Evolutionary conservation across 2,888 invertebrate species (phyloP).

Genomic region (Dioctria linearis): DNA sequence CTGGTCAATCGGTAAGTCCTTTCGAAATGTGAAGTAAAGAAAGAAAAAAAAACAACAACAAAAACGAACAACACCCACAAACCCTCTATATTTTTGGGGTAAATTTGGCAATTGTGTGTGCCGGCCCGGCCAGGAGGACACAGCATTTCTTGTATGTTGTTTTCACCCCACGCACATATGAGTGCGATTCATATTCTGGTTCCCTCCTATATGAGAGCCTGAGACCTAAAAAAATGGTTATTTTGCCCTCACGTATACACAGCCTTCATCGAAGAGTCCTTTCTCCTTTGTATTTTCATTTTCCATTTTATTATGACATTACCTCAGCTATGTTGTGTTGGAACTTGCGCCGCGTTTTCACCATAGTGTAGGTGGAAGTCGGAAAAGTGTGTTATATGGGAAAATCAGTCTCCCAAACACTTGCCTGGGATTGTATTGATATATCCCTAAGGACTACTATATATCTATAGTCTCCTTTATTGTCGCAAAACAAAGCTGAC

Average conservation of each 20-base stretch:
- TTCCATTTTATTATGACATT: slow-evolving; percentile 2
- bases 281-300: not conserved
- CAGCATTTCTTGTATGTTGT: not conserved
- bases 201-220: not conserved
- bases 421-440: slow-evolving; percentile 29
- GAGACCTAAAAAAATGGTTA: slow-evolving; percentile 22
- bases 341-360: not conserved
- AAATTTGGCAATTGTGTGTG: slow-evolving; percentile 46
- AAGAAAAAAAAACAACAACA: too few species aligned
- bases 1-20: slow-evolving; percentile 32
- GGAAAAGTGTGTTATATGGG: slow-evolving; percentile 15
- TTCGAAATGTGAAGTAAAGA: not conserved
- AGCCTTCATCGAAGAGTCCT: not conserved
- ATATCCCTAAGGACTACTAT: slow-evolving; percentile 12
- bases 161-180: slow-evolving; percentile 21
- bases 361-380: slow-evolving; percentile 35
- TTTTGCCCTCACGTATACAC: slow-evolving; percentile 37
- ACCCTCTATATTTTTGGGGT: not conserved
- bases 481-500: slow-evolving; percentile 21
- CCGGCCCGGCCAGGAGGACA: slow-evolving; percentile 11
- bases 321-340: not conserved
- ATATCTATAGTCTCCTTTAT: not conserved
- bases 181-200: not conserved
- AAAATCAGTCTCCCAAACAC: not conserved
- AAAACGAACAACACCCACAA: slow-evolving; percentile 32